A percentile compares a stretch with the other conserved stretches of the same genome.
These are phyloP conservation scores for Echeneis naucrates DNA, from an alignment of 2,797 vertebrate species.

Conservation along the genomic window DNA sequence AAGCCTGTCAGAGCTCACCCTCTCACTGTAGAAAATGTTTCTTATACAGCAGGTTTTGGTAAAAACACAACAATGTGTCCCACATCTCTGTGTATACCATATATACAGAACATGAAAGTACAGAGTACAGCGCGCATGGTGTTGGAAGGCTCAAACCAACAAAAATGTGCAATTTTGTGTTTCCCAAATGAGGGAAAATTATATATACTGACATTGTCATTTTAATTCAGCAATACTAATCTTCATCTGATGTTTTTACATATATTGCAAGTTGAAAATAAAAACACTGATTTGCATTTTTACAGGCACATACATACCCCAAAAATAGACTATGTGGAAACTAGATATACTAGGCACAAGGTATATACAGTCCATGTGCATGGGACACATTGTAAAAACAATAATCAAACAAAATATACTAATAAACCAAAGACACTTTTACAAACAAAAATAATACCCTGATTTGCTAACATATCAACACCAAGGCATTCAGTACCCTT, in stretches of 20 bases:
- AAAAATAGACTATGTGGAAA: conserved; percentile 88
- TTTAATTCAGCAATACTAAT: conserved; percentile 83
- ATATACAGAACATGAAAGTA: conserved; percentile 80
- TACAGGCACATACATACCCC: conserved; percentile 87
- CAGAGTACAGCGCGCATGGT: conserved; percentile 81
- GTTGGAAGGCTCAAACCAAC: conserved; percentile 86
- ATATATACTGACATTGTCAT: conserved; percentile 87
- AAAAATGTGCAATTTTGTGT: conserved; percentile 87
- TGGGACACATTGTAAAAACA: conserved; percentile 84
- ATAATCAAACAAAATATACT: conserved; percentile 60
- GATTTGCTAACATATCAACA: conserved; percentile 86
- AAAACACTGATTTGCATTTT: conserved; percentile 85
- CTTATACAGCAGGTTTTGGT: conserved; percentile 75
- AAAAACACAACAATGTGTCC: conserved; percentile 79
- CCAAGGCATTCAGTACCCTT: conserved; percentile 84
- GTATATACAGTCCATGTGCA: conserved; percentile 87
- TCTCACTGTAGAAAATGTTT: conserved; percentile 78
- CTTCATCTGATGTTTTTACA: conserved; percentile 80
- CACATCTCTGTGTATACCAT: conserved; percentile 77
- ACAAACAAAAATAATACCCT: conserved; percentile 84
- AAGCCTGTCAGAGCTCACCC: conserved; percentile 75
- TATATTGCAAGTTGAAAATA: conserved; percentile 86
- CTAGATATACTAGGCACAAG: conserved; percentile 88
- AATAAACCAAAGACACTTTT: conserved; percentile 74
- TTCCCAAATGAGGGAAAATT: conserved; percentile 83